Evolutionary conservation across 2,888 invertebrate genomes (phyloP), one percentile per base, ranked within the genome.

Genomic region (Phengaris alcon): DNA sequence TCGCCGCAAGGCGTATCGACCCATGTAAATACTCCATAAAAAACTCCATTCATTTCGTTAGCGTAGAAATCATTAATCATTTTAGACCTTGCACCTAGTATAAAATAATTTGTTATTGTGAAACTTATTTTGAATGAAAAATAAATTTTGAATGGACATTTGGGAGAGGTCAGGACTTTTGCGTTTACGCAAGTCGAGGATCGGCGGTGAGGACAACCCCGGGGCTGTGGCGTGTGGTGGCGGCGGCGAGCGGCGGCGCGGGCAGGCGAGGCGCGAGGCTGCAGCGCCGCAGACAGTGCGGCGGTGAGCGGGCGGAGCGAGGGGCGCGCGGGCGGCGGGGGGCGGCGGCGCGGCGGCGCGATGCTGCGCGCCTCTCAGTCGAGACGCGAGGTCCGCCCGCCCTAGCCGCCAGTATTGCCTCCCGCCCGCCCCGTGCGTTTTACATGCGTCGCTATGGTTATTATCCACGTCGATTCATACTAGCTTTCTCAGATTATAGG

Each of bases 301-400:
- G 88, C 87, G 86, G 82, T 85, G 86, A 83, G 84, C 84, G 81
- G 78, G 82, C 84, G 81, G 78, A 82, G 80, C 80, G 82, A 78
- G 82, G 82, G 78, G 81, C 70, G 80, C 12, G 70, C 51, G 79
- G 76, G 75, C 77, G 80, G 83, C 81, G 83, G 15, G 86, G 90
- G 85, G 84, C 89, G 88, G 91, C 90, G 93, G 91, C 93, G 93
- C 93, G 94, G 92, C 94, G 94, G 91, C 90, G 93, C 94, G 95
- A 94, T 94, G 94, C 94, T 93, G 93, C 90, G 93, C 93, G 94
- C 93, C 93, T 94, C 94, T 95, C 95, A 95, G 95, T 95, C 94
- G 95, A 95, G 95, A 91, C 92, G 93, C 92, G 92, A 90, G 89
- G 88, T 89, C 92, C 94, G 93, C 93, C 93, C 94, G 94, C 93